Conservation (phyloP, 2,113 vertebrate species). For the Porphyrio hochstetteri region DNA sequence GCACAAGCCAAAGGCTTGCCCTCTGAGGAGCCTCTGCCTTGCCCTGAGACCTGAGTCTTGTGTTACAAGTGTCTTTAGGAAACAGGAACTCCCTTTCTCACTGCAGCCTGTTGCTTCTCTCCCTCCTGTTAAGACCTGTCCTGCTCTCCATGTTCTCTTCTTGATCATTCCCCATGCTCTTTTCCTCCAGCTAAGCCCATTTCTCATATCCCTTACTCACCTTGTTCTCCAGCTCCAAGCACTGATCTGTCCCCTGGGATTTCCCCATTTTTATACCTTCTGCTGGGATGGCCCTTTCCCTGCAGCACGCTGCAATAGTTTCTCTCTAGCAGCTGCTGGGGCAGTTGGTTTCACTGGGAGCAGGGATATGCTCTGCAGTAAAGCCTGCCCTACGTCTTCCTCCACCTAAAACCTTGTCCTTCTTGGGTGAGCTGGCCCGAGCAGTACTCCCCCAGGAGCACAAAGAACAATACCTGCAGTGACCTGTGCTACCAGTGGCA, state of each 20-base stretch:
- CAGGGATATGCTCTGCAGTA: neutral
- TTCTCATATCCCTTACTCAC: neutral
- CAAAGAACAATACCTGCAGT: neutral
- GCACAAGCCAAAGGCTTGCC: rapidly evolving
- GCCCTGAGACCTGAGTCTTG: rapidly evolving
- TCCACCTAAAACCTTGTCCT: neutral
- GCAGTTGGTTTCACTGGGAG: neutral
- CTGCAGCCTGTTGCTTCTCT: neutral
- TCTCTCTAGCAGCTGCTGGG: neutral
- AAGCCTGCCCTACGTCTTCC: neutral
- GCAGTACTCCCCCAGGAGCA: neutral
- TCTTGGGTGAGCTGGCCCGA: rapidly evolving
- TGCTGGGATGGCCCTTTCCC: neutral
- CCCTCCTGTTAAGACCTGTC: neutral
- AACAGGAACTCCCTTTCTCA: neutral
- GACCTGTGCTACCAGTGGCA: neutral
- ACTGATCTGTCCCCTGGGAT: neutral
- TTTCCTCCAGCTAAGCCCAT: neutral
- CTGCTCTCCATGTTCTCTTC: neutral
- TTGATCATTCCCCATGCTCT: neutral
- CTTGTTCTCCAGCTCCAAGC: neutral
- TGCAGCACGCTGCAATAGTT: rapidly evolving
- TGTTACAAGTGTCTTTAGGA: neutral
- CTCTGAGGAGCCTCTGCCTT: neutral
- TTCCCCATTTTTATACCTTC: slow-evolving; percentile 18